Base-by-base conservation (phyloP, 2,888 invertebrate species). In the Tridacna crocea region DNA sequence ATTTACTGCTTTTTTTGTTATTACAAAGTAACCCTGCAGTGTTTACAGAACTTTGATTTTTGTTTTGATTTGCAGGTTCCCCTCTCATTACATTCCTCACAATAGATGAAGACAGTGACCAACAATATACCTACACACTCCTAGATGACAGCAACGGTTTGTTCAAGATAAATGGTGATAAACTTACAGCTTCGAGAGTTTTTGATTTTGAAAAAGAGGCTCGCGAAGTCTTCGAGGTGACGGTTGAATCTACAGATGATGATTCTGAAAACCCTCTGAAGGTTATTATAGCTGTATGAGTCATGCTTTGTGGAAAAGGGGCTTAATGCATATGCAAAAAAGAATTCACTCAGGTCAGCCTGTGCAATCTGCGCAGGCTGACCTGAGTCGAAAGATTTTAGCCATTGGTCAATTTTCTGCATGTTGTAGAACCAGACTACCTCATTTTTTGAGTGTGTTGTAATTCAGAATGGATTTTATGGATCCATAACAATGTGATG, bases 181-280 rank as follows among this genome's bases (percentile, higher is more conserved):
- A 79, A 13, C 76, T 91, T 46, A 60, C 73, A 2, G 84, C 89
- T 0, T 75, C 80, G 3, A 73, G 76, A 47, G 82, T 46, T 19
- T 84, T 91, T 72, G 85, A 91, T 77, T 89, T 76, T 74, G 91
- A 91, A 75, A 75, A 76, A 36, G 77, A 88, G 46, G 48, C 72
- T 17, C 66, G 68, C 12, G 66, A 77, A 72, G 70, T 79, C 27
- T 90, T 86, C 75, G 58, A 78, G 3, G 78, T 91, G 17, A 80
- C 77, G 15, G 76, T 91, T 0, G 85, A 80, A 75, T 86, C 87
- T 4, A 82, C 80, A n/a, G 90, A 91, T 79, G 87, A 87, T 26
- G 63, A 72, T 0, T 15, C 36, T 17, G 77, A 74, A 0, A 70
- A 70, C 11, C 61, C 74, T 63, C 58, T 80, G 17, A 74, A 72